These are phyloP conservation scores for Lycodopsis pacificus DNA, from an alignment of 2,797 vertebrate species.

Conservation along the genomic window DNA sequence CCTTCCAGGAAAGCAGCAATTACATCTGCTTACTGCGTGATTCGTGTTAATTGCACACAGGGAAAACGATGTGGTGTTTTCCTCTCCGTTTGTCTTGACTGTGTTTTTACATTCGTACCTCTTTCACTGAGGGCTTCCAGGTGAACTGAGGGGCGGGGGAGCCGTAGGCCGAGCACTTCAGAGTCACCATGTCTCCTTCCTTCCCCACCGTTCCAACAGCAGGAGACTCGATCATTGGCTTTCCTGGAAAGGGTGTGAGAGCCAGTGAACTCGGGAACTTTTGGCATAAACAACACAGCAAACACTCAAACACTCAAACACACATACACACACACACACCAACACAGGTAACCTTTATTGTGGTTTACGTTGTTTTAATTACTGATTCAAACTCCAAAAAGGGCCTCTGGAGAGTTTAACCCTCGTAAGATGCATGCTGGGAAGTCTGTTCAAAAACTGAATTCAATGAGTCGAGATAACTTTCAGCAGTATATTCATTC, in stretches of 20 bases:
- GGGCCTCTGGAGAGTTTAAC: background rate
- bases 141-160: constrained; percentile 85
- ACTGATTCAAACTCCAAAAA: background rate
- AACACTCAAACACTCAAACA: background rate
- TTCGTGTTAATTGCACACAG: constrained; percentile 4
- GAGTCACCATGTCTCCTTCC: constrained; percentile 82
- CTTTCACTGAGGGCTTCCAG: constrained; percentile 86
- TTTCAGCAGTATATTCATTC: background rate
- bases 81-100: background rate
- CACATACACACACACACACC: background rate
- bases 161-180: constrained; percentile 85
- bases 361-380: too few species aligned
- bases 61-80: background rate
- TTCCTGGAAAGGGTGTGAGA: constrained; percentile 73
- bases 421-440: background rate
- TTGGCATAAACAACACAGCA: constrained; percentile 6
- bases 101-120: constrained; percentile 73
- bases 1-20: constrained; percentile 1
- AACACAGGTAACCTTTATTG: too few species aligned
- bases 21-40: constrained; percentile 10
- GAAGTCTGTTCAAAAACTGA: background rate
- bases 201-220: constrained; percentile 59
- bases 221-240: constrained; percentile 79
- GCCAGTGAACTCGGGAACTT: background rate
- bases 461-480: background rate